Conservation (phyloP, 2,888 invertebrate genomes). For the Stenodera caucasica region DNA sequence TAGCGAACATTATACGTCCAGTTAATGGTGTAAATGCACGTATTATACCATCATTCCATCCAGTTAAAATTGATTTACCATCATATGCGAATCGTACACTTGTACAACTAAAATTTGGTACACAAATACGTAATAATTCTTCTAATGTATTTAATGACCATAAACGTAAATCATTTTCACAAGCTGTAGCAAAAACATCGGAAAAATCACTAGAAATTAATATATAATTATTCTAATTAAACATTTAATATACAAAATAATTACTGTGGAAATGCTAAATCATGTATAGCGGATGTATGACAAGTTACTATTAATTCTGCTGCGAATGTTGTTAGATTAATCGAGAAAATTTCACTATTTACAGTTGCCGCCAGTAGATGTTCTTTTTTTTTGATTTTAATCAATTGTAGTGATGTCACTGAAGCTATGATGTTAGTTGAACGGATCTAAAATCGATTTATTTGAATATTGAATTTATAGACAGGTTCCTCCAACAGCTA, state of each 20-base stretch:
- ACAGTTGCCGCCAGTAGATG: slow-evolving; percentile 64
- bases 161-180: slow-evolving; percentile 81
- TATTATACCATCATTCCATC: slow-evolving; percentile 83
- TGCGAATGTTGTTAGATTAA: slow-evolving; percentile 69
- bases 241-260: background rate
- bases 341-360: slow-evolving; percentile 78
- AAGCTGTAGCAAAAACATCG: slow-evolving; percentile 85
- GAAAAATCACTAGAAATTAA: slow-evolving; percentile 69
- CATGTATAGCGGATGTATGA: slow-evolving; percentile 78
- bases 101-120: slow-evolving; percentile 87
- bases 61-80: slow-evolving; percentile 79
- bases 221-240: background rate
- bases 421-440: slow-evolving; percentile 63
- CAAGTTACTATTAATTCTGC: slow-evolving; percentile 77
- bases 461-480: background rate
- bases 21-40: slow-evolving; percentile 81
- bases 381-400: slow-evolving; percentile 47
- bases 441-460: slow-evolving; percentile 17
- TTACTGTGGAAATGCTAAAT: slow-evolving; percentile 82
- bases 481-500: no score
- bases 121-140: slow-evolving; percentile 80
- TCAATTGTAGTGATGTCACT: slow-evolving; percentile 74
- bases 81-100: slow-evolving; percentile 75
- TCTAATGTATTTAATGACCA: slow-evolving; percentile 78
- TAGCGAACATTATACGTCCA: slow-evolving; percentile 78